These are phyloP conservation scores for Pristionchus fissidentatus DNA, from an alignment of 2,888 invertebrate species.

Conservation along the genomic window DNA sequence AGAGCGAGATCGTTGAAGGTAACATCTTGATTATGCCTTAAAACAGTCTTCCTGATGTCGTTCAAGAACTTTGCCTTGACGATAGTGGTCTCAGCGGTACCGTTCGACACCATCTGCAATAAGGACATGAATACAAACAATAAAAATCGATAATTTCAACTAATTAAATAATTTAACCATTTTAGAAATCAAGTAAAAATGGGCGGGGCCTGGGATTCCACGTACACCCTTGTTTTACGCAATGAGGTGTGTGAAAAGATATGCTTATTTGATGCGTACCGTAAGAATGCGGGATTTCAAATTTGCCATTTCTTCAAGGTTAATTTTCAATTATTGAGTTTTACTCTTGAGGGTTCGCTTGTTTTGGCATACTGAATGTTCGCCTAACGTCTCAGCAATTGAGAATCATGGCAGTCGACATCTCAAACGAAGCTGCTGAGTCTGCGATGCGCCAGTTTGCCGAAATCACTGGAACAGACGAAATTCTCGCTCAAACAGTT, in stretches of 20 bases:
- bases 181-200: neutral
- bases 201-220: constrained; percentile 7
- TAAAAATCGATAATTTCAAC: neutral
- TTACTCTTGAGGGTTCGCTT: too few species aligned
- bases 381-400: neutral
- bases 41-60: constrained; percentile 61
- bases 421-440: constrained; percentile 49
- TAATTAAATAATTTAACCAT: neutral
- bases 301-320: neutral
- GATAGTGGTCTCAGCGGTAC: constrained; percentile 55
- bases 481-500: constrained; percentile 80
- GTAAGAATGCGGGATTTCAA: neutral
- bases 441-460: constrained; percentile 76
- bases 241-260: neutral
- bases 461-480: constrained; percentile 79
- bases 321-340: too few species aligned
- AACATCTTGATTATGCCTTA: constrained; percentile 64
- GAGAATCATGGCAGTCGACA: constrained; percentile 10
- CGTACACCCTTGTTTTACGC: constrained; percentile 13
- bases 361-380: too few species aligned
- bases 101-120: constrained; percentile 50
- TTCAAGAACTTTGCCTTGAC: constrained; percentile 63
- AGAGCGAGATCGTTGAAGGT: constrained; percentile 63
- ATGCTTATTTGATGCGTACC: neutral
- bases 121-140: neutral